Evolutionary conservation across 2,113 vertebrate species (phyloP).

Genomic region (Bubo scandiacus): DNA sequence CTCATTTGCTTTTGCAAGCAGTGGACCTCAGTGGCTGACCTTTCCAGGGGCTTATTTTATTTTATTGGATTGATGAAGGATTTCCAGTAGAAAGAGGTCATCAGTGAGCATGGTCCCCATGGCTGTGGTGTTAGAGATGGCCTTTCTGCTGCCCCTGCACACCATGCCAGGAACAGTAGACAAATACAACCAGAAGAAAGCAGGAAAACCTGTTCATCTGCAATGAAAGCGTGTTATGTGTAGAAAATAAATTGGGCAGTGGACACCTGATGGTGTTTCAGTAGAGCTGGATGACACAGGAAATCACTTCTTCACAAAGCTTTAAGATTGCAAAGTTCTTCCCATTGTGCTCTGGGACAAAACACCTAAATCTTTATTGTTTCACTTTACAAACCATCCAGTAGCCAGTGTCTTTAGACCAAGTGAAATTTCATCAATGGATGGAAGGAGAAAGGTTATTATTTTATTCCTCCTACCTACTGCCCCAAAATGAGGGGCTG

Average conservation of each 20-base stretch:
- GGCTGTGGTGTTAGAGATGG: not conserved
- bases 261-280: not conserved
- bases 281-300: not conserved
- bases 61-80: not conserved
- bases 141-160: not conserved
- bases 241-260: not conserved
- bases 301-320: not conserved
- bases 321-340: not conserved
- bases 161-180: not conserved
- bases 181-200: not conserved
- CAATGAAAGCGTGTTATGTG: not conserved
- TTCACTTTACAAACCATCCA: not conserved
- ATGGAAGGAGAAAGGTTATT: not conserved
- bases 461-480: not conserved
- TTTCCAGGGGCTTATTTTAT: not conserved
- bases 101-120: not conserved
- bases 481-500: fast-evolving
- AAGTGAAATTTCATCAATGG: not conserved
- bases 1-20: not conserved
- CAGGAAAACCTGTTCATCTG: not conserved
- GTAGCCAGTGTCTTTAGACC: not conserved
- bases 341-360: not conserved
- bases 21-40: no score
- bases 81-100: not conserved
- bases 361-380: not conserved